These are phyloP conservation scores for Sicus ferrugineus DNA, from an alignment of 2,888 invertebrate species.

Conservation along the genomic window DNA sequence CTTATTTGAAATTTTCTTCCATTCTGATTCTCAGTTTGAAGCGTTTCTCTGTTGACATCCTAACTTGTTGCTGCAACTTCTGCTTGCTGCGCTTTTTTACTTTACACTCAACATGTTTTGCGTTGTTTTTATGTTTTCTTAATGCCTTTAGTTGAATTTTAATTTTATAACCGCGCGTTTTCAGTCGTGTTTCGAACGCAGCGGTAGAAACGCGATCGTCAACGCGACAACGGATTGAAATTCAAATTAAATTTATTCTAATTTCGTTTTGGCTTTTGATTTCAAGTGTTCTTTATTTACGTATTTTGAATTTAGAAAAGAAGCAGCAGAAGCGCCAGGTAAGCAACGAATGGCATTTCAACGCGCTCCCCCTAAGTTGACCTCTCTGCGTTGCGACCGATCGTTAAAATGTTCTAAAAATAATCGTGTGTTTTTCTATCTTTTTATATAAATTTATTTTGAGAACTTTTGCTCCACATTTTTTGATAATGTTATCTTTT, in stretches of 20 bases:
- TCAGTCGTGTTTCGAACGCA: conserved; percentile 20
- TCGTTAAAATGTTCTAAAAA: not conserved
- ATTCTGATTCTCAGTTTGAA: not conserved
- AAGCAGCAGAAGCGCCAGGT: not conserved
- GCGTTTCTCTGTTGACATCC: conserved; percentile 8
- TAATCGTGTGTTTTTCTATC: not conserved
- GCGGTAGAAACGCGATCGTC: not conserved
- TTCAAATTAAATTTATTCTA: not conserved
- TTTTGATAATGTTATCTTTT: not conserved
- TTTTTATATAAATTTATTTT: conserved; percentile 6
- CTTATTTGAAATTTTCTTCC: not conserved
- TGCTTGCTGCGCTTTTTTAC: not conserved
- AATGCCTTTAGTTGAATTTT: conserved; percentile 13
- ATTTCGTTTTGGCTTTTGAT: not conserved
- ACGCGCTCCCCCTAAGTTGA: not conserved
- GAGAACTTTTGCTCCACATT: not conserved
- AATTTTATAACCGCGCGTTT: conserved; percentile 7
- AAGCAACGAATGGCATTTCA: not conserved
- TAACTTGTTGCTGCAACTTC: not conserved
- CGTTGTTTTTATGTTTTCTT: conserved; percentile 1
- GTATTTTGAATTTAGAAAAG: not conserved
- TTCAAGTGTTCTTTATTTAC: not conserved
- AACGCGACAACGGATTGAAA: not conserved
- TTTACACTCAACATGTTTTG: not conserved
- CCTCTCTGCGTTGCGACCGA: not conserved